Evolutionary conservation across 1,140 invertebrate species (phyloP).

Genomic region (Neodiprion pinetum): DNA sequence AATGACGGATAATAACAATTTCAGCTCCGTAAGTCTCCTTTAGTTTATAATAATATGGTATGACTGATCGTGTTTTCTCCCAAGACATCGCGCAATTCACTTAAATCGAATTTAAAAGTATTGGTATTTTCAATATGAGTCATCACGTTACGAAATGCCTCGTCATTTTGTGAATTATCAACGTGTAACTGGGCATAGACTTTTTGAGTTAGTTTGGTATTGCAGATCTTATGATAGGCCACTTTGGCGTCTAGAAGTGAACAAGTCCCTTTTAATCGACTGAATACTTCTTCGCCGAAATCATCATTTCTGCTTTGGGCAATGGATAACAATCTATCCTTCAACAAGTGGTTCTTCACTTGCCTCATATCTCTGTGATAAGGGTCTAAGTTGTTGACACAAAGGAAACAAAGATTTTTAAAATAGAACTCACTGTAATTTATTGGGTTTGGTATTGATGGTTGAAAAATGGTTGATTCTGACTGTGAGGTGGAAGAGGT

Average conservation of each 20-base stretch:
- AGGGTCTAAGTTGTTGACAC: constrained; percentile 2
- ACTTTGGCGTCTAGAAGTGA: constrained; percentile 13
- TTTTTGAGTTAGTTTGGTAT: not conserved
- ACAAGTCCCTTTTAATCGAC: not conserved
- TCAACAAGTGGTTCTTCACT: constrained; percentile 11
- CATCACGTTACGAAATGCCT: constrained; percentile 12
- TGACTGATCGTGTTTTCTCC: constrained; percentile 7
- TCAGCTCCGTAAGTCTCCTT: constrained; percentile 13
- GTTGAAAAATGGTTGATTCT: constrained; percentile 5
- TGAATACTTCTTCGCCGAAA: constrained; percentile 4
- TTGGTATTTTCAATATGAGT: constrained; percentile 14
- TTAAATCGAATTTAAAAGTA: not conserved
- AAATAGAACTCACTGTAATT: constrained; percentile 15
- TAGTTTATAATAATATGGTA: constrained; percentile 13
- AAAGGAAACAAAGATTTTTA: constrained; percentile 19
- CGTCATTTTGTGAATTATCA: not conserved
- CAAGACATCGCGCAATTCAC: constrained; percentile 8
- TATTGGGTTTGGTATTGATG: not conserved
- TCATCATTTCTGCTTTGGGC: constrained; percentile 11
- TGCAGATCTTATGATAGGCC: constrained; percentile 17
- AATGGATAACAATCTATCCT: constrained; percentile 10
- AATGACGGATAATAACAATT: constrained; percentile 7
- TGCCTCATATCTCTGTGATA: constrained; percentile 9
- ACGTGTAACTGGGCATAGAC: not conserved
- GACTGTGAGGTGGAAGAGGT: not conserved